Conservation (phyloP, 2,113 vertebrate genomes). For the Girardinichthys multiradiatus region DNA sequence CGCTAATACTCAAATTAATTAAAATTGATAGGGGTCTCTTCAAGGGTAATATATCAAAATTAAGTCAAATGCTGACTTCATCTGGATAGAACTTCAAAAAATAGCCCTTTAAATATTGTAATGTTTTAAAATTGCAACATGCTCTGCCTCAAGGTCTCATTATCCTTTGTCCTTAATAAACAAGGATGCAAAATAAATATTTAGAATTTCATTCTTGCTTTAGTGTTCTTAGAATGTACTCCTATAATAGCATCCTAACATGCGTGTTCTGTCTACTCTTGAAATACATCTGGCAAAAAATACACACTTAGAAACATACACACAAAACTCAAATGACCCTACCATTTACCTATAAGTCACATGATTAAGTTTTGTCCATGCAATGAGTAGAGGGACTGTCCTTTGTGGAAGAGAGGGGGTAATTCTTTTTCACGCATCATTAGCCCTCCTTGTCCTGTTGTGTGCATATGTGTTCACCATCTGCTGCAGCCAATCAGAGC, state of each 20-base stretch:
- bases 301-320: constrained; percentile 1
- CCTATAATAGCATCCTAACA: no score
- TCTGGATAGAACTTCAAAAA: no score
- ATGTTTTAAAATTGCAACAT: no score
- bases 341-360: constrained; percentile 39
- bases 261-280: neutral
- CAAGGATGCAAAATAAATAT: no score
- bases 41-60: no score
- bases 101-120: no score
- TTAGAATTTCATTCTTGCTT: no score
- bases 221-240: neutral
- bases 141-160: neutral
- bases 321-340: constrained; percentile 10
- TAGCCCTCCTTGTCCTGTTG: constrained; percentile 51
- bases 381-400: constrained; percentile 47
- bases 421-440: constrained; percentile 66
- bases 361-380: constrained; percentile 44
- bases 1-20: no score
- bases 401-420: constrained; percentile 56
- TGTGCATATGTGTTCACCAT: constrained; percentile 40
- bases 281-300: neutral
- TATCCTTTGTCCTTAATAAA: no score
- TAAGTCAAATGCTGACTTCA: no score
- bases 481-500: constrained; percentile 54
- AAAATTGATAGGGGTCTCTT: no score